Base-by-base conservation (phyloP, 2,113 vertebrate genomes). In the Nothocercus julius region DNA sequence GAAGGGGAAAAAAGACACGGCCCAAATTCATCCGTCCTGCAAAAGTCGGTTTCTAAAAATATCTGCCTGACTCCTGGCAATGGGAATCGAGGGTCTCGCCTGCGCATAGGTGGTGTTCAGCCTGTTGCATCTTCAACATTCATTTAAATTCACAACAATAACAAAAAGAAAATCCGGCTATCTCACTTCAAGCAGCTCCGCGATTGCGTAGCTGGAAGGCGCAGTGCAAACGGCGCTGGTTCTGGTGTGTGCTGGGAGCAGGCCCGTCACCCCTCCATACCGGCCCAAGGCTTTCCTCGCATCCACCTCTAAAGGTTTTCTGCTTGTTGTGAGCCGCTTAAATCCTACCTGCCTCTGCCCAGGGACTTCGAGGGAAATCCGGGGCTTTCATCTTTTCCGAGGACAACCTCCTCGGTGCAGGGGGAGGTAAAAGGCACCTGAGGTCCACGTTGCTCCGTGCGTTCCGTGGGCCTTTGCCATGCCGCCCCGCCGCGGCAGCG, bases 291-390 rank as follows among this genome's bases (percentile, higher is more conserved):
- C 18, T 18, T n/a, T n/a, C 64, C 34, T 11, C 20, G 7, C 11
- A 32, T 66, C 7, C 45, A 38, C 45, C 36, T 70, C 47, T 38
- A 18, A 24, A 11, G 11, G 8, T 38, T 27, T 53, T 38, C 47
- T 34, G 36, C 53, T 72, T 36, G 34, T 38, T 72, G 24, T 53
- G 49, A 18, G 49, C 18, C 25, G 16, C 12, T 51, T 28, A 36
- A 25, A 14, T 92, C 69, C 96, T 90, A 30, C 92, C 91, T 87
- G 95, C 94, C 95, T 85, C 89, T 9, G 7, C 69, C 94, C 94
- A 83, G 93, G 91, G 87, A 92, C 93, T 93, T 82, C 87, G 82
- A 75, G 92, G 89, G 5, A 73, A 44, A 87, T 75, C 56, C 84
- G 76, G 79, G 83, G 49, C 85, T 90, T 85, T 73, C 42, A 58